Base-by-base conservation (phyloP, 2,113 vertebrate species). In the Leucoraja erinaceus region DNA sequence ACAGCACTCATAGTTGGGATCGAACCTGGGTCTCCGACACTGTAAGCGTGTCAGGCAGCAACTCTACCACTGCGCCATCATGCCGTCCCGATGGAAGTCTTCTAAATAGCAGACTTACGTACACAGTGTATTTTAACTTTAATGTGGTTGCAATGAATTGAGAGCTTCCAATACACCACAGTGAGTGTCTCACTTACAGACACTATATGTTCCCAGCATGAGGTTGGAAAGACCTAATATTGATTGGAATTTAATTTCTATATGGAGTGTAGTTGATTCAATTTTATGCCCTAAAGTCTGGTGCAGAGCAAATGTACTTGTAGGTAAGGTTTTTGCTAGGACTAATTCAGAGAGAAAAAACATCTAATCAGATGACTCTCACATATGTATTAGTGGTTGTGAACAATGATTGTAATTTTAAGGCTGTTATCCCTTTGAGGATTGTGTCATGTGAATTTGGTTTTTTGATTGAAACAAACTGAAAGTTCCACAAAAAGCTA, bases 101-200 rank as follows among this genome's bases (percentile, higher is more conserved):
- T 90, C 38, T 90, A 70, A 70, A 90, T 63, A 90, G 63, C 61
- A 33, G 86, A 61, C 31, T 68, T 16, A 90, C 86, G 22, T 68
- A 68, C 18, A 68, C 20, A 0, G n/a, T 38, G 14, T 68, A 11
- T 70, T 90, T 33, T 70, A 22, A 70, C 38, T 70, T 90, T 22
- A 90, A 70, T 68, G 14, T n/a, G 68, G 86, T 68, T 90, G 38
- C 63, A 25, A 14, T 20, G 1, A 8, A 7, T 14, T 68, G 86
- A 70, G n/a, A 90, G 59, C 61, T 38, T 90, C 63, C 63, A 70
- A 90, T 70, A 31, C 31, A 66, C 33, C 10, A 70, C 61, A 70
- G 33, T 74, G 66, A 18, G 90, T 54, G 33, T 91, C 68, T 72
- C 83, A 66, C 59, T 63, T 18, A n/a, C 61, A 63, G 0, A 25